Percentiles rank a stretch among this genome's conserved stretches.
phyloP scores from a whole-genome alignment of 1,140 invertebrate species.

The Heterodera carotae region DNA sequence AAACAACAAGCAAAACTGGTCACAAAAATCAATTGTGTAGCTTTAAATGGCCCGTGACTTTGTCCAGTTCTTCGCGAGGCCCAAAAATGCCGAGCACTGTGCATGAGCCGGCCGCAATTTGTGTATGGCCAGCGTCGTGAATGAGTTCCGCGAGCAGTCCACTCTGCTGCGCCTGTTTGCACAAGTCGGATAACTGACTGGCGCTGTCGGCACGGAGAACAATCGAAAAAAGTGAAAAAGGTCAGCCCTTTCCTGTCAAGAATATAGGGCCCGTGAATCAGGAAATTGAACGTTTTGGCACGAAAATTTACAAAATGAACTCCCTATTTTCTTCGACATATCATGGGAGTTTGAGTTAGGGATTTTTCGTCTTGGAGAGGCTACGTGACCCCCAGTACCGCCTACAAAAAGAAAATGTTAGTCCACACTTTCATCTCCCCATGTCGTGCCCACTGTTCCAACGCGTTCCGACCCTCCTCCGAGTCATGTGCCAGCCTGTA shows the following conservation, averaged over 20 bases:
- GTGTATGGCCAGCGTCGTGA: conserved; percentile 72
- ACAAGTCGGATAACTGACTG: conserved; percentile 69
- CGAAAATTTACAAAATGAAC: too few species aligned
- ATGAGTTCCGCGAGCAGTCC: conserved; percentile 71
- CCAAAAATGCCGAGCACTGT: conserved; percentile 69
- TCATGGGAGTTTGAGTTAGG: too few species aligned
- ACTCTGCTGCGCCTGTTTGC: conserved; percentile 67
- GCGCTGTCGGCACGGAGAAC: conserved; percentile 47
- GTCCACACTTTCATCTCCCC: conserved; percentile 71
- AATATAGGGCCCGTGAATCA: too few species aligned
- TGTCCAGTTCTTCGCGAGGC: conserved; percentile 66
- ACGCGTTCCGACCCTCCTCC: conserved; percentile 64
- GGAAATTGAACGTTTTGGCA: too few species aligned
- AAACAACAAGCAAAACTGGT: not conserved
- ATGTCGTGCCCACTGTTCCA: conserved; percentile 50
- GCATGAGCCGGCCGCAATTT: conserved; percentile 68
- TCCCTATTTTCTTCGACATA: too few species aligned
- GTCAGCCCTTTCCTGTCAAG: too few species aligned
- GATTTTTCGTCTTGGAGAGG: too few species aligned
- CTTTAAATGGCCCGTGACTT: conserved; percentile 67
- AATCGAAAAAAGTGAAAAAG: conserved; percentile 1
- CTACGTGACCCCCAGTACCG: too few species aligned
- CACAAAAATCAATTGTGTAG: conserved; percentile 42
- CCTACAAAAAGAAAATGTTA: too few species aligned
- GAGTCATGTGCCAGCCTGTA: conserved; percentile 68